phyloP scores from a whole-genome alignment of 2,113 vertebrate species.

The Diglossa brunneiventris region DNA sequence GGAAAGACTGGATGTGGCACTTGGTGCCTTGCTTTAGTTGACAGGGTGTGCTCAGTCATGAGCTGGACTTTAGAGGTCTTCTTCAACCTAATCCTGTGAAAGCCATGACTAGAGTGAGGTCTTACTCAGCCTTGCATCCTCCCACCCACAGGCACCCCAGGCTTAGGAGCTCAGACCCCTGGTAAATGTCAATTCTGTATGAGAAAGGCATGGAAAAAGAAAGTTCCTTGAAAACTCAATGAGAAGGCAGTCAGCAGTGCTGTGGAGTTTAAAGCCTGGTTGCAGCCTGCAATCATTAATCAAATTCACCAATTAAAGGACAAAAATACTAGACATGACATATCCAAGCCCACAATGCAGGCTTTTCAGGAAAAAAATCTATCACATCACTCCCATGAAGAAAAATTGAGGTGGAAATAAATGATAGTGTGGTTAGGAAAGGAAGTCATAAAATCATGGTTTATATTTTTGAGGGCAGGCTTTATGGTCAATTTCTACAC shows the following conservation, averaged over 20 bases:
- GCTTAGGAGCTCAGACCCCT: accelerated
- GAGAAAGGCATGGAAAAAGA: accelerated
- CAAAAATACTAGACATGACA: accelerated
- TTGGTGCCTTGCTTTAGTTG: background rate
- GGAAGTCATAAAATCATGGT: slow-evolving; percentile 14
- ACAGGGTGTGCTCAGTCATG: background rate
- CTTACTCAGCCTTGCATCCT: accelerated
- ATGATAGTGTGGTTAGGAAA: background rate
- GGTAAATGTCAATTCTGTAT: accelerated
- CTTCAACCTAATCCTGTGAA: background rate
- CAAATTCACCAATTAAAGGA: background rate
- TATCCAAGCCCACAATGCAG: background rate
- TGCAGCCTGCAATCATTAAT: background rate
- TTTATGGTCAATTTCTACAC: background rate
- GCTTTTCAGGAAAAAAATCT: background rate
- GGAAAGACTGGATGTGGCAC: background rate
- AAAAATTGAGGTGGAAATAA: background rate
- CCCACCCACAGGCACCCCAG: too few relatives aligned
- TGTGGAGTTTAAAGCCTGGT: background rate
- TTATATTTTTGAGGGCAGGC: background rate
- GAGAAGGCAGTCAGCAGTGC: background rate
- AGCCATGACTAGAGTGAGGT: accelerated
- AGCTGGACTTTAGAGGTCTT: background rate
- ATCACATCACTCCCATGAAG: background rate
- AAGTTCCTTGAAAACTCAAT: background rate